Base-by-base conservation (phyloP, 2,113 vertebrate species). In the Oxyruncus cristatus region DNA sequence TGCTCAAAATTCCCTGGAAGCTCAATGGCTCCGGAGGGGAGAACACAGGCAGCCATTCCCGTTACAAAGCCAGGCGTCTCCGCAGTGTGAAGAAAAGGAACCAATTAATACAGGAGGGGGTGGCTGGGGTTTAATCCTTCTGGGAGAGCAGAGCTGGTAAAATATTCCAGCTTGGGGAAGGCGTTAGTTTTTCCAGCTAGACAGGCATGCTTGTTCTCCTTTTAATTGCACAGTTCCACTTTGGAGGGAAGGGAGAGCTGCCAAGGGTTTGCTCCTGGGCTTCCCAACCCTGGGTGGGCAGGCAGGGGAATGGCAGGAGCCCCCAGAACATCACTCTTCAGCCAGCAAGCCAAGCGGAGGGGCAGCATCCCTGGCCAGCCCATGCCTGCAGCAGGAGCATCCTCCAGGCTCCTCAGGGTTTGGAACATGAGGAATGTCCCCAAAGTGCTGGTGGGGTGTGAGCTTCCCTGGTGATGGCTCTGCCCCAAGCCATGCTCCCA, bases 241-340 rank as follows among this genome's bases (percentile, higher is more conserved):
- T 53, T 5, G 12, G 24, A 53, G 19, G 18, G 56, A 30, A 74
- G 39, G 81, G 53, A 67, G n/a, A 91, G 23, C 10, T 2, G 21
- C 59, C 0, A 1, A n/a, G 37, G 27, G 16, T 41, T 85, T 41
- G 72, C 41, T 30, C 5, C 7, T 16, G 58, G 52, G 71, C 35
- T 79, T 39, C 46, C 67, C 85, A 47, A 11, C 6, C 28, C n/a
- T 23, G 24, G 68, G 49, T 49, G 73, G 68, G 87, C 33, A 47
- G 46, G n/a, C 4, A 3, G 30, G 35, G 44, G 26, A 19, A 21
- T 0, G 4, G 13, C 9, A 11, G 22, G 21, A 30, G 10, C 6
- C 33, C n/a, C 23, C 1, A 4, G 30, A 73, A 55, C 0, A 0
- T 4, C 3, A 9, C 12, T 23, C 18, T 55, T 26, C 1, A 7